Evolutionary conservation across 2,113 vertebrate genomes (phyloP).

Genomic region (Anguilla japonica): DNA sequence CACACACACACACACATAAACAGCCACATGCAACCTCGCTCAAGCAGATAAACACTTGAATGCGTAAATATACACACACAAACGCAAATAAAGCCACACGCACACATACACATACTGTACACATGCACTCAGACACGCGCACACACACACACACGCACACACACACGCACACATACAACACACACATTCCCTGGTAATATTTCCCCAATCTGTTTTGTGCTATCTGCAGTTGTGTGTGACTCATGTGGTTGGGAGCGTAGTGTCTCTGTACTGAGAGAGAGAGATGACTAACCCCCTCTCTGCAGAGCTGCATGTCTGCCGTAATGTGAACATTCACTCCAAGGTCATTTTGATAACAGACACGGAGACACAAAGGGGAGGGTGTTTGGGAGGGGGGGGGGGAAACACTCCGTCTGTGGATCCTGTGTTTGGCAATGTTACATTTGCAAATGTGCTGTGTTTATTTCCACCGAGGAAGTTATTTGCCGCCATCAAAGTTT

Average conservation of each 20-base stretch:
- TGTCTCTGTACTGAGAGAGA: no score
- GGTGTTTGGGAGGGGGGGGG: neutral
- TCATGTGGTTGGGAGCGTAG: neutral
- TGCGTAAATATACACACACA: no score
- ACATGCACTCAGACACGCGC: no score
- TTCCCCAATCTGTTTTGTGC: neutral
- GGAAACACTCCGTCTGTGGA: neutral
- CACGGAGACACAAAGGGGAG: neutral
- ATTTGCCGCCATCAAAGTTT: neutral
- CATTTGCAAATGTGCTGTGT: neutral
- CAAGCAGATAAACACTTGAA: no score
- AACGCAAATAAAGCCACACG: no score
- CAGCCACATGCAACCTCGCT: no score
- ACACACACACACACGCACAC: no score
- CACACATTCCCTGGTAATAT: neutral
- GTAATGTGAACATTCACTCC: constrained; percentile 1
- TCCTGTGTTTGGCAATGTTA: neutral
- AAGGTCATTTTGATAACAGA: neutral
- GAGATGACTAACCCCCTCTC: neutral
- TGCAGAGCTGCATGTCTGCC: neutral
- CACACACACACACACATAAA: no score
- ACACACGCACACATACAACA: neutral
- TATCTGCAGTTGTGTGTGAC: neutral
- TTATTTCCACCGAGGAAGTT: neutral
- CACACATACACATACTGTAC: no score